Conservation (phyloP, 2,113 vertebrate species). For the Brachionichthys hirsutus region DNA sequence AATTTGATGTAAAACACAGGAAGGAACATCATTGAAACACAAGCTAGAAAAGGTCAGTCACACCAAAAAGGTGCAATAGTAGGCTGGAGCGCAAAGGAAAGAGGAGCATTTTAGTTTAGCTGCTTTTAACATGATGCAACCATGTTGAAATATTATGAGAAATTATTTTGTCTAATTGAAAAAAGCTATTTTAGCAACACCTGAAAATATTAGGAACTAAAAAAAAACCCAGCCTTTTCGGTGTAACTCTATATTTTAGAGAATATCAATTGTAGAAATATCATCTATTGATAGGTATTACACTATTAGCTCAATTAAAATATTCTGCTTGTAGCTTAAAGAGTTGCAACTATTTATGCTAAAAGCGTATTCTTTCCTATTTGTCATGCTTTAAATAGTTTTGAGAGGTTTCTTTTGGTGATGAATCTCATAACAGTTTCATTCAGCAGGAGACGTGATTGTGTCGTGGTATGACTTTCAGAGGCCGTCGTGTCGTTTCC, state of each 20-base stretch:
- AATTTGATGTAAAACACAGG: constrained; percentile 56
- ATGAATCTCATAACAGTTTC: not conserved
- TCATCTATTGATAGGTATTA: too few species aligned
- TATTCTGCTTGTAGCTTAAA: too few species aligned
- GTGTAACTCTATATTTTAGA: too few species aligned
- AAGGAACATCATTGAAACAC: constrained; percentile 57
- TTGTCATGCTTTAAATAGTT: not conserved
- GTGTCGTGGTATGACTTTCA: constrained; percentile 22
- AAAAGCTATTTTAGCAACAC: not conserved
- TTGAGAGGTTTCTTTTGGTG: not conserved
- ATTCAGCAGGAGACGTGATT: constrained; percentile 12
- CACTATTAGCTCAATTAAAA: too few species aligned
- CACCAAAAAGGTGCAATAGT: constrained; percentile 21
- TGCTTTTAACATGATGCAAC: not conserved
- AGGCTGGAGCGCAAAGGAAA: not conserved
- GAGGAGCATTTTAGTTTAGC: not conserved
- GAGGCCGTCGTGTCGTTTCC: constrained; percentile 49
- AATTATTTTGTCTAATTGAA: constrained; percentile 2
- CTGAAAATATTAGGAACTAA: too few species aligned
- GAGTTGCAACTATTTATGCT: not conserved
- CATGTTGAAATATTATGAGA: not conserved
- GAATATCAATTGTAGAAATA: too few species aligned
- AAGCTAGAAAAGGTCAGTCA: constrained; percentile 31
- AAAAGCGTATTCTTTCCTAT: not conserved
- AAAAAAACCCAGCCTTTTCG: too few species aligned